A percentile compares a stretch with the other conserved stretches of the same genome.
Conservation (phyloP, 1,140 invertebrate genomes). For the Brachionus manjavacas region DNA sequence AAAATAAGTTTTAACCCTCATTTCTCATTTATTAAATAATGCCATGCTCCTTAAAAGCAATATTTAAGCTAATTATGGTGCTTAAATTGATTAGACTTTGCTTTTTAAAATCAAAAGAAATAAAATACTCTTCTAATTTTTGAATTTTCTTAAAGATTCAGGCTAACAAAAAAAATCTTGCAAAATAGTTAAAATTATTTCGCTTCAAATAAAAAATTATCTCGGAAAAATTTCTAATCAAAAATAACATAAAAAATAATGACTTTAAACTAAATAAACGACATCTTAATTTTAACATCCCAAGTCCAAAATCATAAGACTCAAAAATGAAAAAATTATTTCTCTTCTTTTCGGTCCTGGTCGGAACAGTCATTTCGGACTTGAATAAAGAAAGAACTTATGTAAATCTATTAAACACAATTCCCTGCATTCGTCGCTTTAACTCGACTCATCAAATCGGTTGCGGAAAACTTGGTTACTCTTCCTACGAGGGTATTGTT, state of each 20-base stretch:
- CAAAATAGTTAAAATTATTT: conserved; percentile 12
- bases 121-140: too few species aligned
- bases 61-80: too few species aligned
- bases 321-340: not conserved
- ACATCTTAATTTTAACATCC: not conserved
- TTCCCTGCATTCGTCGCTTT: conserved; percentile 29
- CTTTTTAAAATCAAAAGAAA: too few species aligned
- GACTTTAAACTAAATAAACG: not conserved
- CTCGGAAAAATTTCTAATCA: not conserved
- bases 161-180: too few species aligned
- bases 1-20: too few species aligned
- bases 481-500: conserved; percentile 6
- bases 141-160: too few species aligned
- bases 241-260: conserved; percentile 5
- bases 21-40: too few species aligned
- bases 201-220: not conserved
- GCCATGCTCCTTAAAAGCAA: too few species aligned
- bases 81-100: too few species aligned
- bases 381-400: conserved; percentile 17
- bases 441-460: conserved; percentile 36
- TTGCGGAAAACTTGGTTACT: conserved; percentile 10
- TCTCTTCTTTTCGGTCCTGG: not conserved
- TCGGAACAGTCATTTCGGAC: not conserved
- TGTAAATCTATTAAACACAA: not conserved
- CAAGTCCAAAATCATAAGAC: not conserved